Evolutionary conservation across 2,113 vertebrate species (phyloP).

Genomic region (Nestor notabilis): DNA sequence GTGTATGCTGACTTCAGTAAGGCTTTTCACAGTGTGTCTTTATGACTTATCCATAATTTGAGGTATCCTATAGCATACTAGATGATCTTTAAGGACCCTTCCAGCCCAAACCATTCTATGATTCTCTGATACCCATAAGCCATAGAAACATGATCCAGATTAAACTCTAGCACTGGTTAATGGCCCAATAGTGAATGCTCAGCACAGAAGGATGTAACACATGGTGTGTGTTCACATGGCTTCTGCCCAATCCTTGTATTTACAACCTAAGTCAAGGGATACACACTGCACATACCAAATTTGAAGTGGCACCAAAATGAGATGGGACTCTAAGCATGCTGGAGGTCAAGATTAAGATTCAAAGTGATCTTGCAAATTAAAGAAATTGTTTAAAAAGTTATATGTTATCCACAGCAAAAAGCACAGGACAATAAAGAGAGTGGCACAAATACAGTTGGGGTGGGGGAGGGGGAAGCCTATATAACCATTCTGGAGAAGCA

Average conservation of each 20-base stretch:
- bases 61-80: background rate
- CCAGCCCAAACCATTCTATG: background rate
- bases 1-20: background rate
- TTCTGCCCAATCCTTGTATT: background rate
- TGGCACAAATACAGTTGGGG: background rate
- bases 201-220: background rate
- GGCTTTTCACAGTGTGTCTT: background rate
- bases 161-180: background rate
- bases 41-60: background rate
- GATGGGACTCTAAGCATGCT: background rate
- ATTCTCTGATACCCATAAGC: background rate
- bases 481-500: background rate
- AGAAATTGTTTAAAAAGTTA: background rate
- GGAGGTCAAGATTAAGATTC: background rate
- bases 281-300: background rate
- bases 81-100: background rate
- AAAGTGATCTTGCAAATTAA: background rate
- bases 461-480: rapidly evolving
- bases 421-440: background rate
- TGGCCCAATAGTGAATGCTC: background rate
- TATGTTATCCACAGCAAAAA: rapidly evolving
- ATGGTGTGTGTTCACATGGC: background rate
- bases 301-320: background rate
- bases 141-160: background rate
- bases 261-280: background rate